A percentile compares a stretch with the other conserved stretches of the same genome.
These are phyloP conservation scores for Antheraea pernyi DNA, from an alignment of 1,140 invertebrate genomes.

Conservation along the genomic window DNA sequence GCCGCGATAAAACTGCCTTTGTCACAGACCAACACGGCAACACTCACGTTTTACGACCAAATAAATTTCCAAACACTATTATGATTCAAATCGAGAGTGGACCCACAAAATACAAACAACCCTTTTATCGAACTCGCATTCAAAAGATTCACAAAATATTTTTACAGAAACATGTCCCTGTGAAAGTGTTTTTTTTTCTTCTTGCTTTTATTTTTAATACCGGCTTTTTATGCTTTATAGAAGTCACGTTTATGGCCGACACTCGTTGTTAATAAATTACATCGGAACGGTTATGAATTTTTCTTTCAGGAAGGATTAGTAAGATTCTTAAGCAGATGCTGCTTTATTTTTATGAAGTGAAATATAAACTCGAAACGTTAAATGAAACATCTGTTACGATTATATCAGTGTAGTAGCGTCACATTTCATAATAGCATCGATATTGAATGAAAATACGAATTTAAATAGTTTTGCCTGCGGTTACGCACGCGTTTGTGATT, in stretches of 20 bases:
- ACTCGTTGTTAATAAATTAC: slow-evolving; percentile 45
- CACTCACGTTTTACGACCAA: slow-evolving; percentile 69
- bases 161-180: slow-evolving; percentile 48
- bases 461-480: too few species aligned
- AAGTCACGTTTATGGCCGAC: slow-evolving; percentile 42
- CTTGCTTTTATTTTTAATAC: slow-evolving; percentile 1
- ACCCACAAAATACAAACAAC: slow-evolving; percentile 64
- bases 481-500: too few species aligned
- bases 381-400: slow-evolving; percentile 34
- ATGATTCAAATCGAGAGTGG: slow-evolving; percentile 70
- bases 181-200: slow-evolving; percentile 1
- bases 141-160: slow-evolving; percentile 63
- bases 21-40: slow-evolving; percentile 62
- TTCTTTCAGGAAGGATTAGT: slow-evolving; percentile 38
- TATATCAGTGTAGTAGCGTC: slow-evolving; percentile 30
- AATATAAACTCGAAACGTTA: slow-evolving; percentile 16
- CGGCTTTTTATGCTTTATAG: slow-evolving; percentile 21
- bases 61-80: slow-evolving; percentile 76
- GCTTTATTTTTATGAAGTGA: slow-evolving; percentile 34
- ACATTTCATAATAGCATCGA: not conserved
- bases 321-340: slow-evolving; percentile 23
- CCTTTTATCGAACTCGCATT: slow-evolving; percentile 47
- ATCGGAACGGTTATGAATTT: slow-evolving; percentile 33
- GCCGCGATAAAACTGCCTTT: slow-evolving; percentile 69
- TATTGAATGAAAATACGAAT: not conserved